phyloP scores from a whole-genome alignment of 2,113 vertebrate species.

The Platichthys stellatus region DNA sequence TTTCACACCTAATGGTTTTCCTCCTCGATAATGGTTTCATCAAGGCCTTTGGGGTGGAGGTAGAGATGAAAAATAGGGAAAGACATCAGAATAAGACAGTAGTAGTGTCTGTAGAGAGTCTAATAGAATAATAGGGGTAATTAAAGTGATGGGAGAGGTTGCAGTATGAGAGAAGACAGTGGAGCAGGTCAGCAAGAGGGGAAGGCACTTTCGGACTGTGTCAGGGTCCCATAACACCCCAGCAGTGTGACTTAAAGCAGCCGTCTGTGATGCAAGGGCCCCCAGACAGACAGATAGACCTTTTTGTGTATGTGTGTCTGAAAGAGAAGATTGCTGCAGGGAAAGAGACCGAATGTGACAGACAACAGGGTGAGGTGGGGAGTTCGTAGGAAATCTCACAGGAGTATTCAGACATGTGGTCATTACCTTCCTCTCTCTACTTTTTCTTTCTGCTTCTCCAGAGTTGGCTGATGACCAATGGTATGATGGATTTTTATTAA shows the following conservation, averaged over 20 bases:
- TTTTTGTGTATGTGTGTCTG: constrained; percentile 20
- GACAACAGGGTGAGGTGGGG: constrained; percentile 42
- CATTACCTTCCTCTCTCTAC: constrained; percentile 48
- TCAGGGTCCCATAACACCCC: constrained; percentile 57
- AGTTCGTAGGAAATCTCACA: constrained; percentile 53
- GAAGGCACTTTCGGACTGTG: constrained; percentile 38
- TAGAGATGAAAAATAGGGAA: constrained; percentile 27
- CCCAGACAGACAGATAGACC: constrained; percentile 29
- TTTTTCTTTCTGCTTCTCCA: constrained; percentile 6
- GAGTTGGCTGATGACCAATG: constrained; percentile 48
- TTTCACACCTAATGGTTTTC: constrained; percentile 77
- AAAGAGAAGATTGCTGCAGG: constrained; percentile 26
- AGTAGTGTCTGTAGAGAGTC: constrained; percentile 24
- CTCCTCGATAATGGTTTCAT: constrained; percentile 74
- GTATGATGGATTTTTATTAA: constrained; percentile 65
- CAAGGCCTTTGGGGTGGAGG: constrained; percentile 63
- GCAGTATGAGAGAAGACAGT: constrained; percentile 46
- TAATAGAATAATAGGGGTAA: constrained; percentile 64
- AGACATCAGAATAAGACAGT: constrained; percentile 49
- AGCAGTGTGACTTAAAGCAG: constrained; percentile 66
- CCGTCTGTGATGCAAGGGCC: constrained; percentile 44
- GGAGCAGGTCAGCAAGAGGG: constrained; percentile 47
- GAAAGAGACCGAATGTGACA: constrained; percentile 37
- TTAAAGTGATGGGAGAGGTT: constrained; percentile 53
- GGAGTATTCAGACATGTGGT: constrained; percentile 61